A percentile compares a stretch with the other conserved stretches of the same genome.
phyloP scores from a whole-genome alignment of 2,888 invertebrate genomes.

The Strigamia maritima region DNA sequence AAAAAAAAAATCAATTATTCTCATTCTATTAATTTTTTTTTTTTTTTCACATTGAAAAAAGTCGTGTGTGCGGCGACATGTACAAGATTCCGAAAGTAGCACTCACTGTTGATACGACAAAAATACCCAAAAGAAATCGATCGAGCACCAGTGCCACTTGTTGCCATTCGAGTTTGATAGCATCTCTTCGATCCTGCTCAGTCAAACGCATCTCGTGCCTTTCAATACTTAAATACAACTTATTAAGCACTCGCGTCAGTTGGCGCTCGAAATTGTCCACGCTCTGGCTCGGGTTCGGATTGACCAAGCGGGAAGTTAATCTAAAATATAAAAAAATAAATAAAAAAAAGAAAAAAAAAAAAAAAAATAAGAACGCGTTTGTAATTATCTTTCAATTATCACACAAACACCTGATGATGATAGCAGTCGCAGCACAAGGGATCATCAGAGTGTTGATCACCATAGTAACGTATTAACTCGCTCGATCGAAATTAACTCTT shows the following conservation, averaged over 20 bases:
- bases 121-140: constrained; percentile 55
- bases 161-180: constrained; percentile 58
- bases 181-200: constrained; percentile 57
- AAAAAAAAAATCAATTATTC: background rate
- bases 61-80: constrained; percentile 51
- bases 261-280: constrained; percentile 61
- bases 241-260: constrained; percentile 58
- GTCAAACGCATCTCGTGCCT: constrained; percentile 56
- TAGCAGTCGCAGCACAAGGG: background rate
- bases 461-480: background rate
- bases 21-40: background rate
- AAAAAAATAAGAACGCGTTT: background rate
- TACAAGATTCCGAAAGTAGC: constrained; percentile 54
- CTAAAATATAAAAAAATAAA: background rate
- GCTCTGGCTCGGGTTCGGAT: background rate
- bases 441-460: background rate
- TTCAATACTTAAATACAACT: constrained; percentile 58
- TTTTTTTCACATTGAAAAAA: constrained; percentile 44
- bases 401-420: background rate
- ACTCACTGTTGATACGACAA: constrained; percentile 55
- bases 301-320: background rate
- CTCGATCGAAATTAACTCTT: background rate
- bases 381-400: constrained; percentile 1
- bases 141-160: constrained; percentile 58
- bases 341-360: background rate